Conservation (phyloP, 1,140 invertebrate species). For the Rhagoletis pomonella region DNA sequence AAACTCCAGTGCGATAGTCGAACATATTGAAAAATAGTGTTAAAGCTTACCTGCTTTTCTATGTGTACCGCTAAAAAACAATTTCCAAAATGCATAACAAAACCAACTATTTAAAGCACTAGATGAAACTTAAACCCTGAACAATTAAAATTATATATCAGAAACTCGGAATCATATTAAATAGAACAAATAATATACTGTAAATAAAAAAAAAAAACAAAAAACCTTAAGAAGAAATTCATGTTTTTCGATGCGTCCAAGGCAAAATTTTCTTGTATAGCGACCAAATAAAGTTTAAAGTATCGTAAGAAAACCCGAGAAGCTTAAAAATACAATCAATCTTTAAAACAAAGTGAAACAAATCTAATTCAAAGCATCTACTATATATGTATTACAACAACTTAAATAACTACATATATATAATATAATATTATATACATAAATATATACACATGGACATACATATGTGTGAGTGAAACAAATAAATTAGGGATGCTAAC, state of each 20-base stretch:
- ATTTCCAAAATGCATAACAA: background rate
- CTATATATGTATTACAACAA: background rate
- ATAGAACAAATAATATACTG: background rate
- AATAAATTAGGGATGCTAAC: too few species aligned
- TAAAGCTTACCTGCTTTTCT: constrained; percentile 17
- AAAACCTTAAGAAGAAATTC: background rate
- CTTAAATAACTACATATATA: too few species aligned
- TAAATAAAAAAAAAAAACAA: background rate
- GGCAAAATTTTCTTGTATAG: background rate
- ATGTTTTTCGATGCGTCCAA: constrained; percentile 16
- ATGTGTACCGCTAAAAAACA: constrained; percentile 17
- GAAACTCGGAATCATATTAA: background rate
- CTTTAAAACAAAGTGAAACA: constrained; percentile 69
- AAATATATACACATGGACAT: too few species aligned
- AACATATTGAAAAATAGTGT: background rate
- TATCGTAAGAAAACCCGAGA: constrained; percentile 69
- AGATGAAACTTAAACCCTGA: background rate
- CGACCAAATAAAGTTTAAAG: constrained; percentile 52
- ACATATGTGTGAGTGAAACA: too few species aligned
- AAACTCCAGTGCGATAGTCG: background rate
- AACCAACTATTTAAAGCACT: background rate
- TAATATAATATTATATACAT: too few species aligned
- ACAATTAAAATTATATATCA: too few species aligned
- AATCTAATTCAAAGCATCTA: constrained; percentile 21
- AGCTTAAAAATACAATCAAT: constrained; percentile 74